These are phyloP conservation scores for Streptopelia turtur DNA, from an alignment of 2,797 vertebrate species.

Conservation along the genomic window DNA sequence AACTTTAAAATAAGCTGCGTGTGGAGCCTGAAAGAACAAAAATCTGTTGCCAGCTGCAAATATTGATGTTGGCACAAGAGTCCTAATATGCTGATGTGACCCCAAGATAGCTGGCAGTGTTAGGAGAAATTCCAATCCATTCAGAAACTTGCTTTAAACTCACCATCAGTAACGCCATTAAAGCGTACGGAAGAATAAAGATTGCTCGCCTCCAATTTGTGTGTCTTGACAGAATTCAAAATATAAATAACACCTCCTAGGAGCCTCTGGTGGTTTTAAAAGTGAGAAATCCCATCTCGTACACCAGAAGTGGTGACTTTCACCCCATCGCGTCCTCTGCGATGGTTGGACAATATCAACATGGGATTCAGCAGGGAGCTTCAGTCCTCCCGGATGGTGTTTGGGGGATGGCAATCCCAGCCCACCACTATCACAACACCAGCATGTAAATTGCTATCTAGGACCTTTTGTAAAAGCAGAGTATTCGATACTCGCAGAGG, in stretches of 20 bases:
- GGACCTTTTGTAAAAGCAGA: background rate
- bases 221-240: background rate
- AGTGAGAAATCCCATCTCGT: background rate
- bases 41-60: background rate
- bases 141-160: background rate
- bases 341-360: accelerated
- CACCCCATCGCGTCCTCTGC: background rate
- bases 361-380: background rate
- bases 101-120: background rate
- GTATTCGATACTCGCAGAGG: background rate
- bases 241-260: background rate
- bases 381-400: accelerated
- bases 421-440: accelerated
- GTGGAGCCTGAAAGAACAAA: background rate
- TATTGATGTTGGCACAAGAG: background rate
- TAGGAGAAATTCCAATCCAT: accelerated
- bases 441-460: accelerated
- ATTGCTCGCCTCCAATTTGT: too few species aligned
- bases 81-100: background rate
- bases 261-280: background rate
- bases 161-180: background rate
- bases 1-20: background rate
- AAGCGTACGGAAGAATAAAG: background rate
- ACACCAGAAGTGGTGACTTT: background rate
- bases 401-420: background rate